Evolutionary conservation across 2,888 invertebrate species (phyloP).

Genomic region (Drosophila neutralis): DNA sequence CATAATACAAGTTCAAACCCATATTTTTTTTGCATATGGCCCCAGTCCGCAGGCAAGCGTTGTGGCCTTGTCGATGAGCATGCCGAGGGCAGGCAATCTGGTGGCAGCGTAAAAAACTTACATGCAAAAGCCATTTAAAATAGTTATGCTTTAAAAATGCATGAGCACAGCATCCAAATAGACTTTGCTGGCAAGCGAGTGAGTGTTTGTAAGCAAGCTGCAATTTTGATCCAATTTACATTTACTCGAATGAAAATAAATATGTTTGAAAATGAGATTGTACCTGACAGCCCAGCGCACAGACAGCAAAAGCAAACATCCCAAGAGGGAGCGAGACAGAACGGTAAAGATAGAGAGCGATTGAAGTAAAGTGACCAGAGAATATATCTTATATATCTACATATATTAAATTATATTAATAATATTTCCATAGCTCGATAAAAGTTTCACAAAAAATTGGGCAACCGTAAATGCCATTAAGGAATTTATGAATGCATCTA

Average conservation of each 20-base stretch:
- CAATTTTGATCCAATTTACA: constrained; percentile 60
- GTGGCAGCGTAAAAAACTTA: constrained; percentile 26
- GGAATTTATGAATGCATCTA: background rate
- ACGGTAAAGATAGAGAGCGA: background rate
- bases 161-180: constrained; percentile 42
- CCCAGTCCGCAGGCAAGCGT: background rate
- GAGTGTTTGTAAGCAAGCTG: constrained; percentile 16
- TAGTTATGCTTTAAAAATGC: constrained; percentile 61
- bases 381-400: background rate
- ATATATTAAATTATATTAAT: background rate
- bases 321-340: background rate
- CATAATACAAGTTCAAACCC: background rate
- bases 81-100: background rate
- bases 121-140: constrained; percentile 56
- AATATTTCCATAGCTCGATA: background rate
- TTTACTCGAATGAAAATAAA: constrained; percentile 61
- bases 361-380: constrained; percentile 3
- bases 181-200: constrained; percentile 4
- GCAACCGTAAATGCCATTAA: background rate
- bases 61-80: background rate
- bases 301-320: background rate
- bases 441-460: background rate
- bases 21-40: background rate
- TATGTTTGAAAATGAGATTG: constrained; percentile 57
- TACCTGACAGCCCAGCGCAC: constrained; percentile 27